Conservation (phyloP, 2,797 vertebrate species). For the Eupleurogrammus muticus region DNA sequence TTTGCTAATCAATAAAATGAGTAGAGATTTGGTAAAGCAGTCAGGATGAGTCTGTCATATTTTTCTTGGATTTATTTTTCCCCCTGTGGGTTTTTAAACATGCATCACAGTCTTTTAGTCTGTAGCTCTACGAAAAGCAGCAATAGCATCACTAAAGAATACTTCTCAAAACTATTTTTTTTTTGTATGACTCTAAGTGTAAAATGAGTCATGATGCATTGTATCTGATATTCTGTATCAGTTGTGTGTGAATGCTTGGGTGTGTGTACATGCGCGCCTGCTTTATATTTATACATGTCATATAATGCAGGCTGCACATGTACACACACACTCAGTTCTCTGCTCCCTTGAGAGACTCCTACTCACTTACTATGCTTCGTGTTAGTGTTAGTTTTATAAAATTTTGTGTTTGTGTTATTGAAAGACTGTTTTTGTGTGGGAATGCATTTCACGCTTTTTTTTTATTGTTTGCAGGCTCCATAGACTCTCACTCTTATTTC, state of each 20-base stretch:
- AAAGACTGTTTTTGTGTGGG: too few relatives aligned
- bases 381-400: too few relatives aligned
- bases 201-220: too few relatives aligned
- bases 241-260: not conserved
- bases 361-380: too few relatives aligned
- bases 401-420: too few relatives aligned
- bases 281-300: not conserved
- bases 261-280: not conserved
- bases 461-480: too few relatives aligned
- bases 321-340: too few relatives aligned
- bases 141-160: not conserved
- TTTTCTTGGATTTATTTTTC: conserved; percentile 1
- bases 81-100: not conserved
- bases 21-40: not conserved
- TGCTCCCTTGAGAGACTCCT: too few relatives aligned
- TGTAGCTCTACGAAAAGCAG: not conserved
- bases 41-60: conserved; percentile 7
- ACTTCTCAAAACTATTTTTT: not conserved
- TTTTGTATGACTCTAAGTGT: not conserved
- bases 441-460: too few relatives aligned
- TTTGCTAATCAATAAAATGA: conserved; percentile 40
- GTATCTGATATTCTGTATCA: not conserved
- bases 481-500: too few relatives aligned
- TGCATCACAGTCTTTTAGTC: conserved; percentile 7
- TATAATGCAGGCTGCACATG: too few relatives aligned